These are phyloP conservation scores for Aproaerema taeniolella DNA, from an alignment of 2,888 invertebrate species.

Conservation along the genomic window DNA sequence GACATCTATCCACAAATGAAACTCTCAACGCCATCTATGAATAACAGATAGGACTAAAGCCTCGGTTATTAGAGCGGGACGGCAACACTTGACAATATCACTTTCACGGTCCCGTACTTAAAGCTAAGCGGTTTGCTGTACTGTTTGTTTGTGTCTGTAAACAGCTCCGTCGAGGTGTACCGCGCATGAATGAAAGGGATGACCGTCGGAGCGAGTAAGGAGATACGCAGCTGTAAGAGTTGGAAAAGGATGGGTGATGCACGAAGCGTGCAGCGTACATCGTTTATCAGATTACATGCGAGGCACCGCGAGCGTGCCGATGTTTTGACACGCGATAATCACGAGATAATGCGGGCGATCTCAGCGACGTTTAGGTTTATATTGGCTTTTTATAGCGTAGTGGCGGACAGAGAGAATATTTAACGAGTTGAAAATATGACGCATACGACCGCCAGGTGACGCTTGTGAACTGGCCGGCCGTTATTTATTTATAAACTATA, in stretches of 20 bases:
- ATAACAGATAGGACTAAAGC: conserved; percentile 33
- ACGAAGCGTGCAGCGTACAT: conserved; percentile 75
- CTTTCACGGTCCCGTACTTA: conserved; percentile 76
- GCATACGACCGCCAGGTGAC: conserved; percentile 44
- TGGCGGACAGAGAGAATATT: conserved; percentile 53
- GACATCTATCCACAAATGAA: conserved; percentile 57
- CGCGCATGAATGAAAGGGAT: conserved; percentile 78
- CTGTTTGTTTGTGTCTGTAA: conserved; percentile 78
- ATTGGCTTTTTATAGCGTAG: conserved; percentile 70
- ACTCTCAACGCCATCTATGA: conserved; percentile 68
- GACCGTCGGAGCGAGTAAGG: conserved; percentile 54
- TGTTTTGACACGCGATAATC: conserved; percentile 79
- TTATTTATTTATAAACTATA: conserved; percentile 11
- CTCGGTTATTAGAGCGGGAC: conserved; percentile 66
- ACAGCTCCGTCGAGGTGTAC: conserved; percentile 73
- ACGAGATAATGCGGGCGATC: conserved; percentile 77
- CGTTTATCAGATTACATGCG: conserved; percentile 79
- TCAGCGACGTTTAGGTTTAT: conserved; percentile 73
- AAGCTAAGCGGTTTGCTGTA: conserved; percentile 77
- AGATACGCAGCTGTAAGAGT: conserved; percentile 27
- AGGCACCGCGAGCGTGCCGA: conserved; percentile 78
- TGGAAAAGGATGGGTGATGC: conserved; percentile 48
- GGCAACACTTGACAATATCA: conserved; percentile 72
- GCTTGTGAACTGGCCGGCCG: conserved; percentile 27
- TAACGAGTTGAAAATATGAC: conserved; percentile 44